Evolutionary conservation across 2,888 invertebrate species (phyloP).

Genomic region (Herminia tarsipennalis): DNA sequence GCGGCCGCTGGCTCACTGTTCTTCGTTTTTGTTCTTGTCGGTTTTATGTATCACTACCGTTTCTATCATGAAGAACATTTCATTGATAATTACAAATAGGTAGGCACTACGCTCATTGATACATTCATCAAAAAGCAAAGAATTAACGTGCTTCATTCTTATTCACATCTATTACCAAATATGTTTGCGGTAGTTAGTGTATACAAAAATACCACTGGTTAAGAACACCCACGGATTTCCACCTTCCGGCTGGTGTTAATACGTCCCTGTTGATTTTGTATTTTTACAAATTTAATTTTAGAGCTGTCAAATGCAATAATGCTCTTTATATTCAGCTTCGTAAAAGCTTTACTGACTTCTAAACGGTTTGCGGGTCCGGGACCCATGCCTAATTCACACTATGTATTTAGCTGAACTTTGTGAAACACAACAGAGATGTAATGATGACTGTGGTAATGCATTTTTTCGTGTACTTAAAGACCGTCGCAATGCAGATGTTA

Average conservation of each 20-base stretch:
- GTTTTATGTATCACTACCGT: background rate
- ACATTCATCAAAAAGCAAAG: conserved; percentile 17
- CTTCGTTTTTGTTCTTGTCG: conserved; percentile 1
- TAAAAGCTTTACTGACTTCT: conserved; percentile 43
- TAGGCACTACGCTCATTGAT: conserved; percentile 5
- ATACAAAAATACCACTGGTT: conserved; percentile 71
- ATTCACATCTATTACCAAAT: conserved; percentile 66
- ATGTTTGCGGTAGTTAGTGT: conserved; percentile 66
- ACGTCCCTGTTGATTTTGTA: conserved; percentile 78
- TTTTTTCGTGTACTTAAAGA: conserved; percentile 78
- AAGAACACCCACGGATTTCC: conserved; percentile 80
- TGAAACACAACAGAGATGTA: conserved; percentile 79
- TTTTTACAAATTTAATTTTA: conserved; percentile 57
- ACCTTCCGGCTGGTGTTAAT: conserved; percentile 78
- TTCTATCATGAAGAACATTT: no score
- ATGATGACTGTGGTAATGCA: conserved; percentile 80
- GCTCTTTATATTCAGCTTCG: conserved; percentile 53
- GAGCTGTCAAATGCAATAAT: conserved; percentile 56
- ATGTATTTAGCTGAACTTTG: conserved; percentile 80
- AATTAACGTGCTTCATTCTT: conserved; percentile 39
- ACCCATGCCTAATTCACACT: conserved; percentile 78
- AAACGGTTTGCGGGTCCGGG: conserved; percentile 47
- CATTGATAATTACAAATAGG: no score
- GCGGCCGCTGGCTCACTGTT: no score
- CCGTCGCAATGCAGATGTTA: conserved; percentile 65